These are phyloP conservation scores for Psix sp. DNA, from an alignment of 1,140 invertebrate genomes.

Conservation along the genomic window DNA sequence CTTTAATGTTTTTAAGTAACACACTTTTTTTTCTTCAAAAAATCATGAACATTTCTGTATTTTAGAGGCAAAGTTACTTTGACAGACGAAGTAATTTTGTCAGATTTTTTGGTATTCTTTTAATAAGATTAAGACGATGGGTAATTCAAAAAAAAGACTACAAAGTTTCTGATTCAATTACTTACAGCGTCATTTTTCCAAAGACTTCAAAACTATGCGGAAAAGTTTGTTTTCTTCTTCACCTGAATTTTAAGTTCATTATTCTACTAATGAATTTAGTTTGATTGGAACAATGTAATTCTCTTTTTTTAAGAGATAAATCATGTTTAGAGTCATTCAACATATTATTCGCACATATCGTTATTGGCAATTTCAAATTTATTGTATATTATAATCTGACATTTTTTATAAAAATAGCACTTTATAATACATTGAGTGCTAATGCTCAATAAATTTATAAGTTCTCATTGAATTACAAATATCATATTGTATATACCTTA, in stretches of 20 bases:
- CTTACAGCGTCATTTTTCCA: conserved; percentile 19
- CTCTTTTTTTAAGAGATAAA: neutral
- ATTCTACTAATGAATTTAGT: conserved; percentile 16
- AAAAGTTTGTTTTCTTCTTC: conserved; percentile 9
- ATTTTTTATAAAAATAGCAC: no score
- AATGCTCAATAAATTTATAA: neutral
- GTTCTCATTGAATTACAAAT: conserved; percentile 4
- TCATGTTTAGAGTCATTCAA: conserved; percentile 7
- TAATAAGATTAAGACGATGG: conserved; percentile 22
- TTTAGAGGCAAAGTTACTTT: conserved; percentile 8
- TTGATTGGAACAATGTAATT: conserved; percentile 5
- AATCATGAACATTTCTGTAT: neutral
- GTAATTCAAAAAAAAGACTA: conserved; percentile 21
- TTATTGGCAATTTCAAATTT: no score
- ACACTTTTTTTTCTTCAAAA: neutral
- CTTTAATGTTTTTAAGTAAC: neutral
- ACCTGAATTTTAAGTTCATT: conserved; percentile 26
- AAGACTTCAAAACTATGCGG: conserved; percentile 20
- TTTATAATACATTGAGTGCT: no score
- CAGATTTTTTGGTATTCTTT: conserved; percentile 26
- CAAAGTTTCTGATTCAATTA: conserved; percentile 29
- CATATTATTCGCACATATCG: no score
- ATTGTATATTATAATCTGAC: no score
- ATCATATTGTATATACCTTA: conserved; percentile 11
- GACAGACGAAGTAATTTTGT: conserved; percentile 13